phyloP scores from a whole-genome alignment of 2,113 vertebrate species.

The Platanista minor region DNA sequence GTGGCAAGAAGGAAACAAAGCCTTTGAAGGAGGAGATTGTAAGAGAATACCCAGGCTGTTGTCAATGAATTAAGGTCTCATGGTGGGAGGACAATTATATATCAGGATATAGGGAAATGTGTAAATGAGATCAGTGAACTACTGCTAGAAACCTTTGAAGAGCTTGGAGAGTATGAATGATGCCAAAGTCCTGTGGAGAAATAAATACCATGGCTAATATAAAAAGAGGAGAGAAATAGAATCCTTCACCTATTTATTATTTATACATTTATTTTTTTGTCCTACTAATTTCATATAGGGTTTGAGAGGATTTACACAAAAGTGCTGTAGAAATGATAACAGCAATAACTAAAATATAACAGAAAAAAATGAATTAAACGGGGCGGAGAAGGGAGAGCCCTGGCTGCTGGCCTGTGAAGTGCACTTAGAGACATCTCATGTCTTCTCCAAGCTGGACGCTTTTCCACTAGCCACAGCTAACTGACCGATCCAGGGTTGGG shows the following conservation, averaged over 20 bases:
- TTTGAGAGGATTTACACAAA: not conserved
- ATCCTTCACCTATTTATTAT: not conserved
- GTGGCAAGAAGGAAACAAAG: conserved; percentile 20
- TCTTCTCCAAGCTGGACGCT: not conserved
- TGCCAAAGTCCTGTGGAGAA: conserved; percentile 45
- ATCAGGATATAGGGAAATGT: conserved; percentile 27
- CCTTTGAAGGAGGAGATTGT: not conserved
- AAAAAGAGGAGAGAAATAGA: not conserved
- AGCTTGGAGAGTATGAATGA: conserved; percentile 21
- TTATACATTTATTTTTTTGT: conserved; percentile 32
- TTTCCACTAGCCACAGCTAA: not conserved
- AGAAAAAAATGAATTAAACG: not conserved
- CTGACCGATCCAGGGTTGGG: not conserved
- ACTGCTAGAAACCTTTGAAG: conserved; percentile 53
- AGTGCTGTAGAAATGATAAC: not conserved
- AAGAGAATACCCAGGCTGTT: not conserved
- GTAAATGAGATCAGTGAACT: conserved; percentile 69
- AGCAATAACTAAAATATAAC: not conserved
- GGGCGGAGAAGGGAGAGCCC: fast-evolving
- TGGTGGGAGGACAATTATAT: conserved; percentile 59
- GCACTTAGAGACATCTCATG: not conserved
- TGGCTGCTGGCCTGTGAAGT: not conserved
- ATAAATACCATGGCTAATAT: conserved; percentile 35
- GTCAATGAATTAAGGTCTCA: conserved; percentile 58
- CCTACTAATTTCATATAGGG: not conserved